Conservation (phyloP, 2,113 vertebrate genomes). For the Zootoca vivipara region DNA sequence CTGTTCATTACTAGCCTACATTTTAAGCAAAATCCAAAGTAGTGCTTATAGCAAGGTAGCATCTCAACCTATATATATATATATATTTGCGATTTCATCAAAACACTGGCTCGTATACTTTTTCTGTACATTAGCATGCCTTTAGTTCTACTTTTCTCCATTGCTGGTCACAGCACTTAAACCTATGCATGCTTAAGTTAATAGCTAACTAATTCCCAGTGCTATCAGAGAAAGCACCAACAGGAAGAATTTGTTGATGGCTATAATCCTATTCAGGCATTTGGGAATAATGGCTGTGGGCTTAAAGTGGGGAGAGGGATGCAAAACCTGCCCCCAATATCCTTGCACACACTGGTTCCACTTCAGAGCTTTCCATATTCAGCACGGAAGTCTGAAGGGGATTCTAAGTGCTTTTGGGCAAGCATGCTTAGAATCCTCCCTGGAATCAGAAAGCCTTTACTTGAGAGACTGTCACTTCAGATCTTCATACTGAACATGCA, state of each 20-base stretch:
- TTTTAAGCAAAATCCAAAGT: not conserved
- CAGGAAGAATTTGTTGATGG: not conserved
- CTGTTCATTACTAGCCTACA: not conserved
- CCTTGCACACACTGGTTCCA: not conserved
- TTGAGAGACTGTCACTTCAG: not conserved
- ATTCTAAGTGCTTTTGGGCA: not conserved
- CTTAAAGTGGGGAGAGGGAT: no score
- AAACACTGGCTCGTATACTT: not conserved
- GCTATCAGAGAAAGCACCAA: not conserved
- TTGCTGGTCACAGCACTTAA: not conserved
- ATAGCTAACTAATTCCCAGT: not conserved
- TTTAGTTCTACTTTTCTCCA: not conserved
- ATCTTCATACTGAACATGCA: not conserved
- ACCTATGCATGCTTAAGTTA: not conserved
- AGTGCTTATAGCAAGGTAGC: accelerated
- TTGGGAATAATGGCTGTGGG: no score
- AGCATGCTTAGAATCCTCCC: not conserved
- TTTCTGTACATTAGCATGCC: not conserved
- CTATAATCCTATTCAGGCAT: not conserved
- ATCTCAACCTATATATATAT: not conserved
- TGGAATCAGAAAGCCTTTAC: not conserved
- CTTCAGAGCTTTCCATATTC: not conserved
- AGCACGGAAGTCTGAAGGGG: not conserved
- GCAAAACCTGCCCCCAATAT: no score
- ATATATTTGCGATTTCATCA: not conserved